Conservation (phyloP, 2,113 vertebrate genomes). For the Pangasianodon gigas region DNA sequence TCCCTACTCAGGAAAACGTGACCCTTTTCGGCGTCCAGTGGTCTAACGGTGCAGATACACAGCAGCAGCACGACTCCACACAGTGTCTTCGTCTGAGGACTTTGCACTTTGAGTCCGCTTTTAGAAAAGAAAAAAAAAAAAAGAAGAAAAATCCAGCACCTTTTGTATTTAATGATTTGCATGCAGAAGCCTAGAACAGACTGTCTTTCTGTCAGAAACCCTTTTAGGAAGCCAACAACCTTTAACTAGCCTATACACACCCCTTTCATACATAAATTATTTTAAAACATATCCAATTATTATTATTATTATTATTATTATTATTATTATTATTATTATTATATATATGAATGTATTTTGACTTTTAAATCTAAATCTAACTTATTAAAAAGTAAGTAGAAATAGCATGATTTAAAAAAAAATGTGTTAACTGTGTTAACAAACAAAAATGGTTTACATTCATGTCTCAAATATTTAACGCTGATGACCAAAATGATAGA, state of each 20-base stretch:
- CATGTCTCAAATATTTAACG: not conserved
- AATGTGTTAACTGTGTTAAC: not conserved
- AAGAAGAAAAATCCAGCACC: not conserved
- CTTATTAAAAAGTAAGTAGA: not conserved
- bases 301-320: no score
- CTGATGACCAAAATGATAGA: no score
- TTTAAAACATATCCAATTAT: no score
- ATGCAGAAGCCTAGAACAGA: not conserved
- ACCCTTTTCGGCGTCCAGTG: conserved; percentile 20
- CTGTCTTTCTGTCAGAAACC: not conserved
- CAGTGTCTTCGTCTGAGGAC: not conserved
- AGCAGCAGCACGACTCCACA: not conserved
- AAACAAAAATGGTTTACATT: not conserved
- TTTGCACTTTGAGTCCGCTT: not conserved
- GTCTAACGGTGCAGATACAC: conserved; percentile 9
- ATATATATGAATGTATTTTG: not conserved
- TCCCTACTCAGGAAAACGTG: not conserved
- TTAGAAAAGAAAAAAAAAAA: not conserved
- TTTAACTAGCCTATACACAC: not conserved
- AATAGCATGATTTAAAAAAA: not conserved
- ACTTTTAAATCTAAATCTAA: not conserved
- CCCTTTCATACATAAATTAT: not conserved
- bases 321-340: no score
- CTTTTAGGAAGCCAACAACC: not conserved
- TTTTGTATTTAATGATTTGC: not conserved